Conservation (phyloP, 2,888 invertebrate species). For the Caenorhabditis sp. region DNA sequence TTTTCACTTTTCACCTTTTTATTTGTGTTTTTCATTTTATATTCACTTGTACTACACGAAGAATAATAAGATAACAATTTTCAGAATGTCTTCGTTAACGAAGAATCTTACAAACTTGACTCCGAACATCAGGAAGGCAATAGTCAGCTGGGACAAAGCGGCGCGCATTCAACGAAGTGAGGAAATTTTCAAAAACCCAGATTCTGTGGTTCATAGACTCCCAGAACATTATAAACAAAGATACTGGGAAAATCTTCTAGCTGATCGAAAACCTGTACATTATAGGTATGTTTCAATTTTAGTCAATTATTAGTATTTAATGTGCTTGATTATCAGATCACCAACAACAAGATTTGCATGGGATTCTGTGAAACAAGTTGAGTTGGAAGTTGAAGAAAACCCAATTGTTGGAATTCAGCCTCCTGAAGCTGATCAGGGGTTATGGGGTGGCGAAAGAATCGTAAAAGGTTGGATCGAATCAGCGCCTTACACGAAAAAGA, state of each 20-base stretch:
- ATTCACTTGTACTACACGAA: no score
- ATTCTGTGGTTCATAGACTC: constrained; percentile 67
- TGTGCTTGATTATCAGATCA: constrained; percentile 31
- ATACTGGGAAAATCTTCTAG: constrained; percentile 65
- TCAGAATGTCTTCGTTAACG: constrained; percentile 42
- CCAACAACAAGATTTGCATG: constrained; percentile 51
- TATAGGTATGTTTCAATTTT: constrained; percentile 55
- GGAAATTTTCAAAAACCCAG: constrained; percentile 66
- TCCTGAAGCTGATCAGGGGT: constrained; percentile 81
- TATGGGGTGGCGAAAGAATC: constrained; percentile 96
- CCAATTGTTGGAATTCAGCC: constrained; percentile 76
- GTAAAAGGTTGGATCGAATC: constrained; percentile 80
- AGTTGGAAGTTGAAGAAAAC: constrained; percentile 57
- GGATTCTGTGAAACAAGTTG: constrained; percentile 55
- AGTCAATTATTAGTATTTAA: background rate
- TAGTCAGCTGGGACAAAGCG: constrained; percentile 68
- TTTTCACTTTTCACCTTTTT: background rate
- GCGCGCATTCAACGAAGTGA: constrained; percentile 65
- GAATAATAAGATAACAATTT: no score
- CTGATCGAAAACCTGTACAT: constrained; percentile 72
- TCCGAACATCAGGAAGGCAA: constrained; percentile 46
- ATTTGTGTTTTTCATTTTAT: background rate
- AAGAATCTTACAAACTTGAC: constrained; percentile 64
- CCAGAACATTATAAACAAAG: constrained; percentile 65
- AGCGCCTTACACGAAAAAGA: constrained; percentile 64